Conservation (phyloP, 2,113 vertebrate species). For the Himantopus leucocephalus region DNA sequence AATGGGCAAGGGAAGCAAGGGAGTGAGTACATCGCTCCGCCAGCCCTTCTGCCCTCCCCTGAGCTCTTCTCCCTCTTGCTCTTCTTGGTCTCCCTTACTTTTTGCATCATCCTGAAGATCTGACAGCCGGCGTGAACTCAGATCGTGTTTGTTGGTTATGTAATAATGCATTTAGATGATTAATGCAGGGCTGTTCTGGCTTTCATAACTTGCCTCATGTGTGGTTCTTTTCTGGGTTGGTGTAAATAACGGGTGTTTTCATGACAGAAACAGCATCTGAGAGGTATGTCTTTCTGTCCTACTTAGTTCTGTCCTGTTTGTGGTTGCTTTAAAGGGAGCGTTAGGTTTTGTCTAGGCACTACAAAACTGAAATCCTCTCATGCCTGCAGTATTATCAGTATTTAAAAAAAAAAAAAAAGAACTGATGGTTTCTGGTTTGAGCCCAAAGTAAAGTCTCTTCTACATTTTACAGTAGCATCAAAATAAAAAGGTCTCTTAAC, state of each 20-base stretch:
- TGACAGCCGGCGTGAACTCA: neutral
- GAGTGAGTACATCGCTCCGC: neutral
- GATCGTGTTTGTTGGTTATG: neutral
- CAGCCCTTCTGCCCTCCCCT: neutral
- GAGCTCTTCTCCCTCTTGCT: neutral
- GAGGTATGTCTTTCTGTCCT: neutral
- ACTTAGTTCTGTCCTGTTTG: neutral
- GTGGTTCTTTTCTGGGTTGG: neutral
- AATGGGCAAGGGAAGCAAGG: neutral
- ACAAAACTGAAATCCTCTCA: neutral
- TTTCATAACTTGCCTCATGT: neutral
- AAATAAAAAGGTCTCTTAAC: neutral
- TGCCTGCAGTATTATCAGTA: neutral
- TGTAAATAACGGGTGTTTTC: neutral
- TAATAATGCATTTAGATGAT: neutral
- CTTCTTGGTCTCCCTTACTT: neutral
- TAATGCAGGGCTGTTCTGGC: neutral
- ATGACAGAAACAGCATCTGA: accelerated
- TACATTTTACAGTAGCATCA: neutral
- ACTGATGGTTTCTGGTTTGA: neutral
- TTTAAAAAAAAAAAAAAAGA: neutral
- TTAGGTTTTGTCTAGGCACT: neutral
- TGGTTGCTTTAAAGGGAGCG: neutral
- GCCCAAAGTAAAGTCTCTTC: neutral
- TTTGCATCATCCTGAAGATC: neutral